Percentiles rank a stretch among this genome's conserved stretches.
phyloP scores from a whole-genome alignment of 2,113 vertebrate genomes.

The Arizona elegans region DNA sequence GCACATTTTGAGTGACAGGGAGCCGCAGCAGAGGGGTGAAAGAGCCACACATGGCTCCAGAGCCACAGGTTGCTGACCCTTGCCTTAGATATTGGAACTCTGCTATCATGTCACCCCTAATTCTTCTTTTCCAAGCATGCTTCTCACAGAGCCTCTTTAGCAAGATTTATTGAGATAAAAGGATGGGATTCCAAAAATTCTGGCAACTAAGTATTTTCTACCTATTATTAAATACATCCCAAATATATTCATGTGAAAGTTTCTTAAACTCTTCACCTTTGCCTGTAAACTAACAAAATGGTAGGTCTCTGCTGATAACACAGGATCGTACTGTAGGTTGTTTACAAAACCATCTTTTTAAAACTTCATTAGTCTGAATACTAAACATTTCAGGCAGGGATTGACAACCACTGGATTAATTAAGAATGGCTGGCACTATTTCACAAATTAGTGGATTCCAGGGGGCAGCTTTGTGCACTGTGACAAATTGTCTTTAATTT shows the following conservation, averaged over 20 bases:
- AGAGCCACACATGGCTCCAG: too few species aligned
- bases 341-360: not conserved
- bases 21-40: too few species aligned
- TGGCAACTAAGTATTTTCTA: not conserved
- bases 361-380: not conserved
- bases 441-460: not conserved
- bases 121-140: not conserved
- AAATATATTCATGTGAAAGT: not conserved
- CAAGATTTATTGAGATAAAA: not conserved
- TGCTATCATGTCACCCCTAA: not conserved
- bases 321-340: not conserved
- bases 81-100: not conserved
- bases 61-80: too few species aligned
- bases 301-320: not conserved
- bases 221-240: not conserved
- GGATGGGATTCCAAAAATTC: not conserved
- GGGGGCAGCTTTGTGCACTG: not conserved
- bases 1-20: too few species aligned
- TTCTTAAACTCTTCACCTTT: not conserved
- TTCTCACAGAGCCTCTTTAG: not conserved
- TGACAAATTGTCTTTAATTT: not conserved
- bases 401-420: not conserved
- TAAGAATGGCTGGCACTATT: not conserved
- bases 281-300: not conserved
- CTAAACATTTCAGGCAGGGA: not conserved